Conservation (phyloP, 2,797 vertebrate species). For the Arrhamphus sclerolepis region DNA sequence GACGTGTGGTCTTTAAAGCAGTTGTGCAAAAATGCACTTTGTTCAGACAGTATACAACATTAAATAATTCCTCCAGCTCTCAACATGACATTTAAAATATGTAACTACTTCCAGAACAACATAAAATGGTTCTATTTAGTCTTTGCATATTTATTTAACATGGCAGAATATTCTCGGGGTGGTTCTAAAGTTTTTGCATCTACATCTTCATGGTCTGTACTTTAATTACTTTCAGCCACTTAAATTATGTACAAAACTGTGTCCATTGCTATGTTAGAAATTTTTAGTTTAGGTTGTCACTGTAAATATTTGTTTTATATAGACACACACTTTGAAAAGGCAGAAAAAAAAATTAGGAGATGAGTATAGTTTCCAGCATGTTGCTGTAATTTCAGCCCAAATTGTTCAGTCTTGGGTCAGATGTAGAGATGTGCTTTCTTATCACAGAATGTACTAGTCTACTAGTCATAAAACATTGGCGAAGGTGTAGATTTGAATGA, state of each 20-base stretch:
- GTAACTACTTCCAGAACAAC: neutral
- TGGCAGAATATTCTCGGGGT: constrained; percentile 25
- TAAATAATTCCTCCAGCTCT: constrained; percentile 23
- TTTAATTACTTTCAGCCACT: constrained; percentile 39
- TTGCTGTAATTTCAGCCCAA: constrained; percentile 58
- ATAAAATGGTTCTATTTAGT: constrained; percentile 66
- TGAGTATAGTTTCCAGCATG: constrained; percentile 63
- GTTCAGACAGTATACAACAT: constrained; percentile 12
- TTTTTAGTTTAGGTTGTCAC: constrained; percentile 58
- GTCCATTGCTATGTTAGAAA: constrained; percentile 52
- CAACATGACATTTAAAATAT: constrained; percentile 17
- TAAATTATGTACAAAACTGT: constrained; percentile 40
- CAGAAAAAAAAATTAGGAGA: constrained; percentile 45
- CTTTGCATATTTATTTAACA: constrained; percentile 67
- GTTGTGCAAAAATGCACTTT: constrained; percentile 22
- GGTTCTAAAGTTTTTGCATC: constrained; percentile 45
- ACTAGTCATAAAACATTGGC: constrained; percentile 55
- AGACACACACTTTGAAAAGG: constrained; percentile 65
- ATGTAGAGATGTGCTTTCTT: constrained; percentile 66
- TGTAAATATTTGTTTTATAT: constrained; percentile 81
- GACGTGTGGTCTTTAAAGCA: constrained; percentile 6
- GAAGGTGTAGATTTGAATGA: constrained; percentile 64
- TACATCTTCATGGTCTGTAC: constrained; percentile 14
- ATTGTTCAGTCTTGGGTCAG: constrained; percentile 56
- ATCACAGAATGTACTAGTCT: constrained; percentile 73